A percentile compares a stretch with the other conserved stretches of the same genome.
phyloP scores from a whole-genome alignment of 2,797 vertebrate species.

The Craterocephalus amniculus region DNA sequence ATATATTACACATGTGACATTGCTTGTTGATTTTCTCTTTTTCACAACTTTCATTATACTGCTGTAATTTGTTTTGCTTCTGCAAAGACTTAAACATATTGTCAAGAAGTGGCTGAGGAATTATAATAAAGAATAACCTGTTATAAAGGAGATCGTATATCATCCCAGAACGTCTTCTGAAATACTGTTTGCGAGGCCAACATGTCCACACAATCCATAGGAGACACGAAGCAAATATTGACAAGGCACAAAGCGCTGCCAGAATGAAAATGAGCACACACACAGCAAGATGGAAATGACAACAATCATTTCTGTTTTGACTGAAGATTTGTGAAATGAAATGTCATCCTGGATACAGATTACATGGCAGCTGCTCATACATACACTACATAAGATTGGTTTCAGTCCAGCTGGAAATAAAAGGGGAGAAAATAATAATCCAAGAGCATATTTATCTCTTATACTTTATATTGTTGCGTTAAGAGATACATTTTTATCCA shows the following conservation, averaged over 20 bases:
- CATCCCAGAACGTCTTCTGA: conserved; percentile 18
- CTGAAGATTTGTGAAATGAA: conserved; percentile 28
- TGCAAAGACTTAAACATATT: conserved; percentile 38
- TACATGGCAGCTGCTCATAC: conserved; percentile 4
- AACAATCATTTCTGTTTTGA: conserved; percentile 10
- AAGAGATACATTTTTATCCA: too few relatives aligned
- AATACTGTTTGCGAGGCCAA: conserved; percentile 25
- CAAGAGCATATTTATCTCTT: neutral
- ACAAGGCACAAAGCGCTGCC: conserved; percentile 6
- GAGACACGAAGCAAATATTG: conserved; percentile 28
- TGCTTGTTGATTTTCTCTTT: conserved; percentile 59
- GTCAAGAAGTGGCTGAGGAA: conserved; percentile 36
- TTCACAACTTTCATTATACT: conserved; percentile 55
- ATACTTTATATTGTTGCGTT: neutral
- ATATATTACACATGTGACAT: conserved; percentile 38
- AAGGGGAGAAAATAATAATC: neutral
- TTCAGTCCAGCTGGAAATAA: neutral
- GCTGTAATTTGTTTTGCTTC: conserved; percentile 63
- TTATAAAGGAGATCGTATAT: conserved; percentile 36
- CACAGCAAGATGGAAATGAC: conserved; percentile 6
- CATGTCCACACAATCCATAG: conserved; percentile 8
- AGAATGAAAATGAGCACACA: conserved; percentile 49
- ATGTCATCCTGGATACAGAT: conserved; percentile 4
- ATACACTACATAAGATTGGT: neutral
- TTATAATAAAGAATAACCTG: conserved; percentile 43